Percentiles rank a stretch among this genome's conserved stretches.
Evolutionary conservation across 2,797 vertebrate genomes (phyloP).

Genomic region (Protonibea diacanthus): DNA sequence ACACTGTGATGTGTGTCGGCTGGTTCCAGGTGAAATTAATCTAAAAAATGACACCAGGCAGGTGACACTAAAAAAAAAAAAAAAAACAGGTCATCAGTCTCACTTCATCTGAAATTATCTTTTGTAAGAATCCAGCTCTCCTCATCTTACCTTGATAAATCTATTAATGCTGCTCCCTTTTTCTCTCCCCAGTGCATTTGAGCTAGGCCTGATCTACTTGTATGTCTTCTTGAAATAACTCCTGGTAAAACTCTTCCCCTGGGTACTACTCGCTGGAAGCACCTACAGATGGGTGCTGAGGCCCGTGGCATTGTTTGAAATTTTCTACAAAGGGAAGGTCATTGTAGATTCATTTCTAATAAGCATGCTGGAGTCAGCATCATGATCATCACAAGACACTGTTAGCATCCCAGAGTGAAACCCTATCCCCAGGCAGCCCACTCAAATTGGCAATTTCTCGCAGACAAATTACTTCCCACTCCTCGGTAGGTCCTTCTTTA

Average conservation of each 20-base stretch:
- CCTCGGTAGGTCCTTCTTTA: slow-evolving; percentile 45
- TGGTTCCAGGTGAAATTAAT: slow-evolving; percentile 6
- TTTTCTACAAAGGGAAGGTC: background rate
- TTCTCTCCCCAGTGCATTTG: slow-evolving; percentile 49
- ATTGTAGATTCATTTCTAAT: slow-evolving; percentile 41
- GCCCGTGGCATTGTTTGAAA: slow-evolving; percentile 29
- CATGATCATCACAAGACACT: slow-evolving; percentile 44
- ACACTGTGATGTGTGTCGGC: slow-evolving; percentile 7
- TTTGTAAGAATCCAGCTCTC: slow-evolving; percentile 19
- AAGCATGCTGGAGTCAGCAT: slow-evolving; percentile 23
- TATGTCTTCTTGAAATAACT: slow-evolving; percentile 37
- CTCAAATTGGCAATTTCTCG: slow-evolving; percentile 79
- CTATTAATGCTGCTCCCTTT: slow-evolving; percentile 51
- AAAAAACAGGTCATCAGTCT: slow-evolving; percentile 33
- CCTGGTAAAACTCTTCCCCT: slow-evolving; percentile 7
- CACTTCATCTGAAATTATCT: slow-evolving; percentile 34
- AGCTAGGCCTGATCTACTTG: slow-evolving; percentile 46
- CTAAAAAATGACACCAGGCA: slow-evolving; percentile 6
- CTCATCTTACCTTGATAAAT: slow-evolving; percentile 40
- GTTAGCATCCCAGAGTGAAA: slow-evolving; percentile 41
- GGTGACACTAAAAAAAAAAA: background rate
- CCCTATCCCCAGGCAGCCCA: slow-evolving; percentile 56
- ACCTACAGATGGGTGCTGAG: background rate
- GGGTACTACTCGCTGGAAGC: background rate
- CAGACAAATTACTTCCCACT: slow-evolving; percentile 69